Evolutionary conservation across 1,140 invertebrate genomes (phyloP).

Genomic region (Caligus rogercresseyi): DNA sequence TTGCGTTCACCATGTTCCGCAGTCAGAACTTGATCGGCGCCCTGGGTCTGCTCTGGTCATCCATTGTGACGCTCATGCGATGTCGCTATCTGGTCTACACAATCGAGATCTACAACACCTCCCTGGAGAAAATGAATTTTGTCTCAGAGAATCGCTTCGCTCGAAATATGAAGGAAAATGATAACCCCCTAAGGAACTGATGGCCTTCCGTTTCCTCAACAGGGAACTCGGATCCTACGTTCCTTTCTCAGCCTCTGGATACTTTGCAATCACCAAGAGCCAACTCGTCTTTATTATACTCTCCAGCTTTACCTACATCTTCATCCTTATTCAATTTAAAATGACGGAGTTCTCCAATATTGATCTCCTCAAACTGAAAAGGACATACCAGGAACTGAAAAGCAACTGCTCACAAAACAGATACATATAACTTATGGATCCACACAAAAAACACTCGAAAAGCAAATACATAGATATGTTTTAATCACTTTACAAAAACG

Average conservation of each 20-base stretch:
- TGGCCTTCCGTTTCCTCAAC: background rate
- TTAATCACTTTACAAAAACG: too few relatives aligned
- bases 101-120: background rate
- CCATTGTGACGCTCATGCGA: background rate
- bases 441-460: too few relatives aligned
- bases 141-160: background rate
- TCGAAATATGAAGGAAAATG: background rate
- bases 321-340: background rate
- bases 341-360: background rate
- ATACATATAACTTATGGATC: too few relatives aligned
- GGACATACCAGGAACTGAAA: background rate
- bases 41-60: background rate
- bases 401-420: too few relatives aligned
- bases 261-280: background rate
- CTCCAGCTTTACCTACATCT: background rate
- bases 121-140: background rate
- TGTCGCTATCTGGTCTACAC: background rate
- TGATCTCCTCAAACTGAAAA: background rate
- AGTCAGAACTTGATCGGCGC: background rate
- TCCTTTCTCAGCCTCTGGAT: background rate
- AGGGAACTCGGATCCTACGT: background rate
- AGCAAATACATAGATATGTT: too few relatives aligned
- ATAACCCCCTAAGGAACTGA: background rate
- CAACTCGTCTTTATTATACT: background rate
- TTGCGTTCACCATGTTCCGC: background rate